Percentiles rank a stretch among this genome's conserved stretches.
These are phyloP conservation scores for Mesembrinibis cayennensis DNA, from an alignment of 2,113 vertebrate genomes.

Conservation along the genomic window DNA sequence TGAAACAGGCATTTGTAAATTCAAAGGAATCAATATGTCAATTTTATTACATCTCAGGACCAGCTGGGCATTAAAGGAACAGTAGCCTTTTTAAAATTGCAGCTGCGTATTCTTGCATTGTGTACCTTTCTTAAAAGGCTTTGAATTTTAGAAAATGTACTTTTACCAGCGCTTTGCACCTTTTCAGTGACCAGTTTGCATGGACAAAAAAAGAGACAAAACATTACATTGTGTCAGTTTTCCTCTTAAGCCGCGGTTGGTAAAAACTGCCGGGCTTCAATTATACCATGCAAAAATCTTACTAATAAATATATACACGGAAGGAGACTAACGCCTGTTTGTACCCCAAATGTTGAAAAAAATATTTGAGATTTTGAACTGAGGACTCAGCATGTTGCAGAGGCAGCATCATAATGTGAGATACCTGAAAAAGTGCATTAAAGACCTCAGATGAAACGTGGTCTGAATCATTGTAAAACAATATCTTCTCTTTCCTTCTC, in stretches of 20 bases:
- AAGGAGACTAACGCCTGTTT: not conserved
- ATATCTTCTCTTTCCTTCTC: not conserved
- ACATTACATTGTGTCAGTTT: slow-evolving; percentile 49
- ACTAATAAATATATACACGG: not conserved
- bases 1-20: slow-evolving; percentile 99
- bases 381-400: not conserved
- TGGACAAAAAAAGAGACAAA: slow-evolving; percentile 12
- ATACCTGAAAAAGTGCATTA: not conserved
- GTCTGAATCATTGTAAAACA: not conserved
- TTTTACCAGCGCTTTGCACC: slow-evolving; percentile 55
- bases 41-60: slow-evolving; percentile 99
- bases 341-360: not conserved
- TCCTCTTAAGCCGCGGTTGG: not conserved
- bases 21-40: slow-evolving; percentile 99
- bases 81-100: slow-evolving; percentile 78
- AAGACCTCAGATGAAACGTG: not conserved
- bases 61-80: slow-evolving; percentile 97
- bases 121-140: slow-evolving; percentile 72
- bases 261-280: not conserved
- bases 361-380: not conserved
- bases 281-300: not conserved
- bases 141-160: slow-evolving; percentile 67
- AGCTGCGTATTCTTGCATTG: slow-evolving; percentile 70
- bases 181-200: slow-evolving; percentile 57
- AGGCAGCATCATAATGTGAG: not conserved